Evolutionary conservation across 2,888 invertebrate genomes (phyloP), one percentile per base, ranked within the genome.

Genomic region (Thymelicus sylvestris): DNA sequence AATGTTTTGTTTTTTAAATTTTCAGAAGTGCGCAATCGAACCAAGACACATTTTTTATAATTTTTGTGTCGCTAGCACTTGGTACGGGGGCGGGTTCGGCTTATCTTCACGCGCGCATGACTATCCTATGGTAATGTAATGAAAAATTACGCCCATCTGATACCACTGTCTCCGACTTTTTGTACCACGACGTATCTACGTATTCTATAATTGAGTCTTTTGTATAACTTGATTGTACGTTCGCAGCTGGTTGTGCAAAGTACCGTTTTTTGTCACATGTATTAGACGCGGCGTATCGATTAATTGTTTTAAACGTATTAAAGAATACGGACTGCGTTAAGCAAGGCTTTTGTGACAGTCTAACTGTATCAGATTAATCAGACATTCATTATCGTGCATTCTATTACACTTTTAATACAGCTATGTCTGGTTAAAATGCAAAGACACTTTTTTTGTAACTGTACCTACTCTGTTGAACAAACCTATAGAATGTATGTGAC

Each of bases 61-160:
- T 74, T 73, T 74, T 70, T 63, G 41, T 72, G 66, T 77, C 78
- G 77, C 69, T 64, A 2, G 66, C 66, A n/a, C 89, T n/a, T 85
- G 83, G 92, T 92, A 91, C 83, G 52, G 78, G 86, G 79, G 81
- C 74, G 75, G 76, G 69, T 80, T 79, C 81, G 79, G 88, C 86
- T 94, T 94, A 94, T 94, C 94, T 94, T 92, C 89, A 91, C 92
- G 85, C 91, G 86, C 86, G 86, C 91, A 84, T 88, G 89, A 83
- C 89, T 86, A 84, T 90, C 86, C 87, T 85, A 84, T 87, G 88
- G 87, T 93, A 94, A 94, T 93, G 91, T 92, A 92, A 94, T 94
- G 93, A 94, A 94, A 94, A 94, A 94, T 94, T 93, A 94, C 89
- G 85, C 83, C 79, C 89, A 89, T 87, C 90, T 88, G 91, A 91